Conservation (phyloP, 2,113 vertebrate species). For the Hemibagrus wyckioides region DNA sequence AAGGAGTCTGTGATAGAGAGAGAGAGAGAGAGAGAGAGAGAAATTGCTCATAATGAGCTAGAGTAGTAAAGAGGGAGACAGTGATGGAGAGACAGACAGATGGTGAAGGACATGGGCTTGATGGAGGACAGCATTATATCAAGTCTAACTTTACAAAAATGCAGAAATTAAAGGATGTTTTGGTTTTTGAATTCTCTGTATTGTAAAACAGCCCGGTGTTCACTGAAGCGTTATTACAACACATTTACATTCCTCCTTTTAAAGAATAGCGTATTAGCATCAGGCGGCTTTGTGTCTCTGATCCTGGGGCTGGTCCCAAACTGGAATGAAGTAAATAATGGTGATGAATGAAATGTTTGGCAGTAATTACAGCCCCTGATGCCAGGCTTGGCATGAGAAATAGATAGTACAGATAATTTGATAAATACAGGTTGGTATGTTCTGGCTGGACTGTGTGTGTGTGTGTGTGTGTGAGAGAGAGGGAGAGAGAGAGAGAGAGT, state of each 20-base stretch:
- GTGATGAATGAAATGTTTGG: background rate
- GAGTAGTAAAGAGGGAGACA: background rate
- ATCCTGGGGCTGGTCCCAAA: background rate
- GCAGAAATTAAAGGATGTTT: background rate
- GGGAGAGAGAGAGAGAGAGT: too few relatives aligned
- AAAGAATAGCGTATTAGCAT: background rate
- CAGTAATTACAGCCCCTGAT: background rate
- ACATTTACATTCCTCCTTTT: background rate
- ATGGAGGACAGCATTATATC: background rate
- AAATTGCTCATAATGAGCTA: background rate
- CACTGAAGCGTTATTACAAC: background rate
- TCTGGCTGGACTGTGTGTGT: background rate
- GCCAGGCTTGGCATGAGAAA: background rate
- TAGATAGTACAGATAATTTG: background rate
- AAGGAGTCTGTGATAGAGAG: background rate
- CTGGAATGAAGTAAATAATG: background rate
- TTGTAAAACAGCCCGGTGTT: background rate
- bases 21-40: background rate
- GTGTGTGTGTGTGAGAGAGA: background rate
- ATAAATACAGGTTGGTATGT: background rate
- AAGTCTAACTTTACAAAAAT: background rate
- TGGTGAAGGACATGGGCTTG: background rate
- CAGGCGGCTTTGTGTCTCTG: background rate
- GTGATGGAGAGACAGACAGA: background rate
- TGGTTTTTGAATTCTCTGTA: background rate